phyloP scores from a whole-genome alignment of 2,797 vertebrate species.

The Heteromormyrus szaboi region DNA sequence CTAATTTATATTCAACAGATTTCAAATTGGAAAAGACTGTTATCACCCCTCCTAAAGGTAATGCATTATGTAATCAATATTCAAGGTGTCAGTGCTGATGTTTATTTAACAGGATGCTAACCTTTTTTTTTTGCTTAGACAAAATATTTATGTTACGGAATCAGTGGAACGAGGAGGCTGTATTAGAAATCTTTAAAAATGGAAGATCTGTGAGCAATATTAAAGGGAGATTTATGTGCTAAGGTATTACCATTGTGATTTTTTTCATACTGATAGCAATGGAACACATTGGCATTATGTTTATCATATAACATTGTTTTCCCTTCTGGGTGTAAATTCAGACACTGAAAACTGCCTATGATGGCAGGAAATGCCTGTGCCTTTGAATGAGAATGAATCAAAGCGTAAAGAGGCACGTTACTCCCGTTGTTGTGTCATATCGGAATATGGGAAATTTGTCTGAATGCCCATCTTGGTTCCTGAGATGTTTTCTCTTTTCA shows the following conservation, averaged over 20 bases:
- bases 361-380: background rate
- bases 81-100: background rate
- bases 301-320: background rate
- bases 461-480: constrained; percentile 30
- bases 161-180: background rate
- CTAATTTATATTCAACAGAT: background rate
- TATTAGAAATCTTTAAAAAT: background rate
- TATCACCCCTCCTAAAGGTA: background rate
- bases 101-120: background rate
- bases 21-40: background rate
- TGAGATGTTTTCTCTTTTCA: constrained; percentile 26
- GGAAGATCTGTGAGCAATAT: background rate
- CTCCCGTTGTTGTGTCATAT: constrained; percentile 34
- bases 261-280: background rate
- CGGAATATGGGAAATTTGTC: constrained; percentile 34
- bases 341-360: background rate
- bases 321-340: background rate
- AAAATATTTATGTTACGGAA: constrained; percentile 9
- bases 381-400: constrained; percentile 15
- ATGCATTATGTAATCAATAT: background rate
- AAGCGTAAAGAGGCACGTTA: background rate
- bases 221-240: background rate
- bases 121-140: background rate
- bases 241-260: background rate
- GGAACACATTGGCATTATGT: background rate